phyloP scores from a whole-genome alignment of 2,888 invertebrate species.

The Mechanitis mazaeus region DNA sequence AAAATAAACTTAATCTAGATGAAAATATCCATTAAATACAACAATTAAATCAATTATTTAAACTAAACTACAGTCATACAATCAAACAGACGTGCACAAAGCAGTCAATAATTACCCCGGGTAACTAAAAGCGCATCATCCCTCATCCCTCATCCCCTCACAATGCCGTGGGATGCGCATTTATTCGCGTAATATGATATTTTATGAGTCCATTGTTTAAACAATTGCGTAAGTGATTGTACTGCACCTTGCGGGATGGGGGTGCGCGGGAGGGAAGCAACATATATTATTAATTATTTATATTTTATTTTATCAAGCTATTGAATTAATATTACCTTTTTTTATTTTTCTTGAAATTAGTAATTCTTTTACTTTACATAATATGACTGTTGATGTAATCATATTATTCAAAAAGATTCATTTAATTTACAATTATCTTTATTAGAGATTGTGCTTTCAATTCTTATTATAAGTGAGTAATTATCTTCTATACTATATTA shows the following conservation, averaged over 20 bases:
- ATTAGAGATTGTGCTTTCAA: too few relatives aligned
- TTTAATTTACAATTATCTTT: too few relatives aligned
- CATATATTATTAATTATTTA: background rate
- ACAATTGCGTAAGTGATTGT: constrained; percentile 76
- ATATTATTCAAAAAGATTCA: too few relatives aligned
- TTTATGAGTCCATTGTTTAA: constrained; percentile 73
- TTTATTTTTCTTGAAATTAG: too few relatives aligned
- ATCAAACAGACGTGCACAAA: background rate
- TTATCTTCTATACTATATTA: too few relatives aligned
- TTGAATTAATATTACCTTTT: background rate
- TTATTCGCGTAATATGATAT: constrained; percentile 68
- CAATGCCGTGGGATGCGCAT: constrained; percentile 46
- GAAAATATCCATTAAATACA: too few relatives aligned
- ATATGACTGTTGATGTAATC: too few relatives aligned
- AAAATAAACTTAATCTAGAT: too few relatives aligned
- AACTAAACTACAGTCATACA: background rate
- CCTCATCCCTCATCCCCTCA: constrained; percentile 34
- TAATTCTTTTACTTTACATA: too few relatives aligned
- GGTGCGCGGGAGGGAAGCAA: constrained; percentile 35
- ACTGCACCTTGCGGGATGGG: constrained; percentile 53
- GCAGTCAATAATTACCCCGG: constrained; percentile 30
- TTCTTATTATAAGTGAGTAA: too few relatives aligned
- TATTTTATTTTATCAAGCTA: background rate
- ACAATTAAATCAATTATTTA: too few relatives aligned
- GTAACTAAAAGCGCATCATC: constrained; percentile 28